Base-by-base conservation (phyloP, 1,140 invertebrate species). In the Pseudachorutes palmiensis region DNA sequence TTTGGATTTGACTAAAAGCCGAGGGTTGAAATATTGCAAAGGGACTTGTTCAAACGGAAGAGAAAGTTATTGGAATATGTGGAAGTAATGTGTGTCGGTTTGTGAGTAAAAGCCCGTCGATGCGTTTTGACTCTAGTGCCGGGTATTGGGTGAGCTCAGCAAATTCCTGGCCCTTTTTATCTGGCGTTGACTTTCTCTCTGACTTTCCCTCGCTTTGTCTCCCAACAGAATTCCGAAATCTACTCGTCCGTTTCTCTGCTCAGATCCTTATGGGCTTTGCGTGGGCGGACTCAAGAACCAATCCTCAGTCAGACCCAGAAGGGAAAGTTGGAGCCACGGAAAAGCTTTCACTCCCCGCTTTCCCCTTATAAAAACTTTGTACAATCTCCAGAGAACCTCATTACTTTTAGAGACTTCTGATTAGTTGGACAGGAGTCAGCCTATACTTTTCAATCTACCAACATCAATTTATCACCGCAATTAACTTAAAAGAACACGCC, bases 281-380 rank as follows among this genome's bases (percentile, higher is more conserved):
- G 51, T 55, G 51, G 51, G 51, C 5, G 51, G 51, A 26, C 12
- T 19, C 51, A 55, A 22, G 51, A 55, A 55, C 51, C 51, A 55
- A 55, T 55, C 51, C 36, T 41, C 51, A 55, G 51, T 55, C 3
- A 14, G 51, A 55, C 14, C 24, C 12, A 55, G 36, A 45, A 19
- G 36, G 36, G 36, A 45, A 45, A 45, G 36, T 45, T 12, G 36
- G 36, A 12, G 51, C 5, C 51, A 24, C 9, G 51, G 51, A 55
- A 22, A 55, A 55, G 24, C n/a, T n/a, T n/a, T n/a, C n/a, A 22
- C 24, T 14, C 24, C 24, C 12, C 5, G 12, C 24, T 55, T 55
- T 55, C 24, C 51, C 24, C 51, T 19, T 55, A 55, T 55, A 55
- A 55, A 55, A 55, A 55, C 51, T 55, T 55, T 55, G 12, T 19